Evolutionary conservation across 64 coral and sea anemone genomes (phyloP), one percentile per base, ranked within the genome.

Genomic region (Dendronephthya gigantea): DNA sequence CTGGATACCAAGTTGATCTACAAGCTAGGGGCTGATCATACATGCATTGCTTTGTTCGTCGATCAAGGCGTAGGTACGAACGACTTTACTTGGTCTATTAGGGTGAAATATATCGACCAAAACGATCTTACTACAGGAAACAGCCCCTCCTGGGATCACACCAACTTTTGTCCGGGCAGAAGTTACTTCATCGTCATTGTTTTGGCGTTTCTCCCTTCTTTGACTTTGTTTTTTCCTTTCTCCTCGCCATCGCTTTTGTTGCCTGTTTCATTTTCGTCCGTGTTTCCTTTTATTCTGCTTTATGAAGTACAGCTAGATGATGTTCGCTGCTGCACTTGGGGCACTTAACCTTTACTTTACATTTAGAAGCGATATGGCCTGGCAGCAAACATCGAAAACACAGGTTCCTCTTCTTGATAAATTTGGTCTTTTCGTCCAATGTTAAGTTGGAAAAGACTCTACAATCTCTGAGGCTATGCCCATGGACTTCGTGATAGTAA

Each of bases 351-450:
- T 23, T 47, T 43, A 32, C 50, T 28, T 52, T 88, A 43, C 91
- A 89, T 13, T 19, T 23, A 33, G 52, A 49, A 5, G 82, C 88
- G 39, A 33, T 49, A 74, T 93, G 92, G 10, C 51, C 81, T 7
- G n/a, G 51, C 14, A 59, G 41, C 0, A 93, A 43, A 45, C 86
- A 92, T 35, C 90, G 86, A 68, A 88, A 88, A 82, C 90, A 92
- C 7, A 91, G 90, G 37, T 84, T 50, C 4, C 17, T 45, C 43
- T 82, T 48, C 19, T 48, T 49, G 25, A 90, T 82, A 69, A 83
- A 90, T 34, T 90, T 38, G 15, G 69, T 90, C 29, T 85, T 74
- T 29, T 88, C 83, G 34, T 88, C 49, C 10, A 88, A 82, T 29
- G 90, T 41, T 88, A 88, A 84, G 22, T 40, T 66, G 22, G 41